Evolutionary conservation across 2,888 invertebrate genomes (phyloP).

Genomic region (Tinea trinotella): DNA sequence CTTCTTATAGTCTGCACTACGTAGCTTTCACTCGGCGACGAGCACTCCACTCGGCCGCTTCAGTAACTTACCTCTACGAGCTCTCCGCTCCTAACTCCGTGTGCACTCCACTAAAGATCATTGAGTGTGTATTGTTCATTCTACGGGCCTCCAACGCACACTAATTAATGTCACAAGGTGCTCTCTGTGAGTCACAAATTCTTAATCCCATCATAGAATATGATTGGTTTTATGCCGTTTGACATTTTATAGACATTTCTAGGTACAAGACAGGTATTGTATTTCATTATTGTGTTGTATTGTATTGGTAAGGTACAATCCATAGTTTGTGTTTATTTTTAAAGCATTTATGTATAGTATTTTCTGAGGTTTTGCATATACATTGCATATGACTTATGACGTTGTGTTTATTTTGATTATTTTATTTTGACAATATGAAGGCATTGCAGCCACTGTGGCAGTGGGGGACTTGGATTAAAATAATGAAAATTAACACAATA

Average conservation of each 20-base stretch:
- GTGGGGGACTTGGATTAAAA: no score
- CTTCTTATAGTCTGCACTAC: slow-evolving; percentile 72
- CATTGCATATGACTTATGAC: no score
- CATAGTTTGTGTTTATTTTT: slow-evolving; percentile 12
- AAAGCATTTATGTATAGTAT: no score
- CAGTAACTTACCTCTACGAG: slow-evolving; percentile 65
- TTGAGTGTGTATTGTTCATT: slow-evolving; percentile 57
- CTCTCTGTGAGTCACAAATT: slow-evolving; percentile 70
- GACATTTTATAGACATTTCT: not conserved
- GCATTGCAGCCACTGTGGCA: no score
- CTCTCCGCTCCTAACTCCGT: slow-evolving; percentile 65
- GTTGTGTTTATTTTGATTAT: no score
- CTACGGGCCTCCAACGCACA: slow-evolving; percentile 57
- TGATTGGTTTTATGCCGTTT: not conserved
- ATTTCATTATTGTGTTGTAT: not conserved
- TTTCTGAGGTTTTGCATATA: no score
- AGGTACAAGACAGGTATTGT: not conserved
- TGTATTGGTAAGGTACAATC: slow-evolving; percentile 11
- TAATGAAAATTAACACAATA: no score
- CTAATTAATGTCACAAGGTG: slow-evolving; percentile 69
- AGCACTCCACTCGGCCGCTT: slow-evolving; percentile 61
- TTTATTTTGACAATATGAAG: no score
- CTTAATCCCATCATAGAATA: slow-evolving; percentile 2
- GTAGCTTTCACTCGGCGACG: slow-evolving; percentile 69
- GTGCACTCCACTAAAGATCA: slow-evolving; percentile 61